Base-by-base conservation (phyloP, 2,797 vertebrate genomes). In the Lateolabrax maculatus region DNA sequence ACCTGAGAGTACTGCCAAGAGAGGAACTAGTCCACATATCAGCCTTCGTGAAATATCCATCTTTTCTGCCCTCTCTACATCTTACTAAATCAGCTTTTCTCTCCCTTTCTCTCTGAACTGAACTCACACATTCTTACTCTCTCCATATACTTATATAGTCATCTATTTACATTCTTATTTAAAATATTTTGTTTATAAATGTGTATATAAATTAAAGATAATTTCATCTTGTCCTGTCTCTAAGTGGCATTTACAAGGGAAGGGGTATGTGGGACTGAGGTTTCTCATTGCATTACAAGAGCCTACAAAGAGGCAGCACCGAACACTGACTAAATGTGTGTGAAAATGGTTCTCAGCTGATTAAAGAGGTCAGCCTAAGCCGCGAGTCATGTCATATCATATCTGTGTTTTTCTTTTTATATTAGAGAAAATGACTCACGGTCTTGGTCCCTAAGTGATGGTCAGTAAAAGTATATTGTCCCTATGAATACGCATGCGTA, bases 161-260 rank as follows among this genome's bases (percentile, higher is more conserved):
- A 93, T 94, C 84, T 92, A 95, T 94, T 92, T 94, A 95, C 92
- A 95, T 93, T 95, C 90, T 92, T 92, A 93, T 89, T 94, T 93
- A 93, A 95, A 95, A 95, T 95, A 94, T 92, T n/a, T 91, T 91
- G 86, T 93, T 92, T 94, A 94, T 89, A 94, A 94, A 95, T 86
- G 93, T 94, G 91, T 92, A 92, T 92, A 94, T 95, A 94, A 95
- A 95, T 95, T 94, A 95, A 94, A 94, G 92, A 93, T 93, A 80
- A 87, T 92, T 92, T 93, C 85, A 90, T 93, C 81, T 90, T 87
- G 82, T 92, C 86, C 82, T 92, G 89, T 90, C 80, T 91, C 90
- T 93, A 94, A 96, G 94, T 95, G 95, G 94, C 94, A 94, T 95
- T 93, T 93, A 92, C 90, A 92, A 93, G 91, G 93, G 91, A 90